phyloP scores from a whole-genome alignment of 2,797 vertebrate genomes.

The Pseudochirops cupreus region DNA sequence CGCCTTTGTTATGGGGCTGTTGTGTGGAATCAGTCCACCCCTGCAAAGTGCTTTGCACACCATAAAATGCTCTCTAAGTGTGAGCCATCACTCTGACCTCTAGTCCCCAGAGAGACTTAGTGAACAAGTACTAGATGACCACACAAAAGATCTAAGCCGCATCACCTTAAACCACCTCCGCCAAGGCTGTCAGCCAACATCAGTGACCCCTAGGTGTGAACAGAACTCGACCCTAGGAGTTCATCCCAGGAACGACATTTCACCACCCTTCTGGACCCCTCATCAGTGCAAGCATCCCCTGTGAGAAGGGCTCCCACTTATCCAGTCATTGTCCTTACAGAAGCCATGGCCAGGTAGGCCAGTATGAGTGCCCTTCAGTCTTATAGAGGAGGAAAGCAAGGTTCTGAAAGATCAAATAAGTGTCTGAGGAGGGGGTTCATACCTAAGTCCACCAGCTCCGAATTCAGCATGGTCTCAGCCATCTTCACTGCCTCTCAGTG shows the following conservation, averaged over 20 bases:
- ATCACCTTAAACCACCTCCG: neutral
- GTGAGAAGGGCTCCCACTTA: neutral
- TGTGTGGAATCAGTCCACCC: neutral
- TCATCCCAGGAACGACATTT: neutral
- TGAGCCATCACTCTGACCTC: neutral
- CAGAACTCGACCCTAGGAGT: neutral
- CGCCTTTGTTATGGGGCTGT: neutral
- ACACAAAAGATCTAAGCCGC: neutral
- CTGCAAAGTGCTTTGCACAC: neutral
- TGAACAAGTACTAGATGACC: neutral
- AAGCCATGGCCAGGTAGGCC: neutral
- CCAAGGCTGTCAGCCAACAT: neutral
- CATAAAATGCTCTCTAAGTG: neutral
- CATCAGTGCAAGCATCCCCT: neutral
- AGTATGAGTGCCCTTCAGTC: neutral
- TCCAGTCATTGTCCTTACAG: neutral
- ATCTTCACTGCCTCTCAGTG: neutral
- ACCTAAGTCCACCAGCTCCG: neutral
- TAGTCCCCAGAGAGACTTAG: neutral
- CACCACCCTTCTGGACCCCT: neutral
- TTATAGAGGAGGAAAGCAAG: neutral
- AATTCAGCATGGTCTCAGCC: neutral
- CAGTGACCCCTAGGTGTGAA: neutral
- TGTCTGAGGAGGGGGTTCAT: neutral
- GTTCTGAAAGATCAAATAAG: neutral